These are phyloP conservation scores for Campoletis sonorensis DNA, from an alignment of 1,140 invertebrate genomes.

Conservation along the genomic window DNA sequence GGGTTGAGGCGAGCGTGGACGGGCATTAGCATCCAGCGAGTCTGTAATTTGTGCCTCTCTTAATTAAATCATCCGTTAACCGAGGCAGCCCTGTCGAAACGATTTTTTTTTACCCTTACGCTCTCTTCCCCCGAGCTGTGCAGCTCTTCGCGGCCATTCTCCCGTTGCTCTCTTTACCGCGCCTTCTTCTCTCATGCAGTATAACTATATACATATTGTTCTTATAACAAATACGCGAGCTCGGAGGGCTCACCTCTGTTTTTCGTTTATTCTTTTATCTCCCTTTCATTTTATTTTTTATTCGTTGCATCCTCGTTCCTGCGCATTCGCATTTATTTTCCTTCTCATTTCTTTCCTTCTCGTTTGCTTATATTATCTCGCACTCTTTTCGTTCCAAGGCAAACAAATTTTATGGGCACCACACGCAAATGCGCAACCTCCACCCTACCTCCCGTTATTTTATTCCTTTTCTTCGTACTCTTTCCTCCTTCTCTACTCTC, in stretches of 20 bases:
- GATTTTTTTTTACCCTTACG: constrained; percentile 40
- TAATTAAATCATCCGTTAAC: constrained; percentile 78
- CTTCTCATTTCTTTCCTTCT: constrained; percentile 56
- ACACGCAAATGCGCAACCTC: constrained; percentile 50
- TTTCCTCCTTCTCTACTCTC: too few species aligned
- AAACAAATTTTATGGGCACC: constrained; percentile 66
- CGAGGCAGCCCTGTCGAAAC: constrained; percentile 61
- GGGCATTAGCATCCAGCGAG: constrained; percentile 75
- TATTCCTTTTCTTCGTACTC: neutral
- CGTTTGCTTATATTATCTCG: constrained; percentile 25
- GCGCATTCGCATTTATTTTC: constrained; percentile 48
- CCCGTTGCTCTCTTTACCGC: constrained; percentile 50
- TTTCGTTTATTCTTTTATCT: constrained; percentile 47
- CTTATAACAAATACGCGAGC: neutral
- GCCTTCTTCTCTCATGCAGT: constrained; percentile 24
- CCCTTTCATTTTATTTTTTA: constrained; percentile 43
- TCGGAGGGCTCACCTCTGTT: constrained; percentile 59
- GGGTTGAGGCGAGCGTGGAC: constrained; percentile 68
- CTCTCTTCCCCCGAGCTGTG: constrained; percentile 10
- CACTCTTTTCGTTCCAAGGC: constrained; percentile 51
- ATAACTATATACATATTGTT: neutral
- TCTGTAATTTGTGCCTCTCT: constrained; percentile 77
- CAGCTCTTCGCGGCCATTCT: constrained; percentile 44
- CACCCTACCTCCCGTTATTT: constrained; percentile 17
- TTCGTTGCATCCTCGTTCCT: constrained; percentile 33